Base-by-base conservation (phyloP, 2,888 invertebrate genomes). In the Tinea pellionella region DNA sequence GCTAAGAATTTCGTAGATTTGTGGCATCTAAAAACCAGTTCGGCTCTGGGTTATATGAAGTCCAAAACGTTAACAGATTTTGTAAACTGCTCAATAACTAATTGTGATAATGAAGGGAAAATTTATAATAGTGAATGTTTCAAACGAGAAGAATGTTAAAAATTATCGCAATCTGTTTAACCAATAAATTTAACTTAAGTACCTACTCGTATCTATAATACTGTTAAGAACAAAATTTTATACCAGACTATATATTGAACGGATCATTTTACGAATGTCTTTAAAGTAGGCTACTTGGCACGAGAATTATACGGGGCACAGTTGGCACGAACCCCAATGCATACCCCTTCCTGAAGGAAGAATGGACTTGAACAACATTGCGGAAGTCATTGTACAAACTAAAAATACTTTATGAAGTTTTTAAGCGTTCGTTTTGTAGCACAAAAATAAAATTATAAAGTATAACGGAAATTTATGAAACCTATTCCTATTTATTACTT, bases 261-360 rank as follows among this genome's bases (percentile, higher is more conserved):
- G 57, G 57, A 59, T 59, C 41, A 59, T 59, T 59, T 59, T 41
- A 30, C 59, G 59, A 65, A 68, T 64, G 63, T 62, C 63, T 62
- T 53, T 59, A 63, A 71, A 71, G 69, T 73, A 70, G 73, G 69
- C 65, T 70, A 75, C 62, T 61, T 74, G 72, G 71, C 70, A 70
- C 65, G 63, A 67, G 66, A 70, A 67, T 65, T 66, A 65, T 67
- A 65, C 65, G 68, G 74, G 75, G 74, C 78, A 75, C 67, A 72
- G 69, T 75, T 75, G 73, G 71, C 71, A 64, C 60, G 53, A 42
- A 59, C 41, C 42, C 59, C 41, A 59, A 41, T 41, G 24, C 32
- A 19, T 16, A 15, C 30, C 55, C 32, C 32, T 32, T 32, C 32
- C 59, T 43, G 69, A 66, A 70, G 72, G 72, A 72, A 70, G 68